phyloP scores from a whole-genome alignment of 92 coral and sea anemone species.

The Virgularia gustaviana region DNA sequence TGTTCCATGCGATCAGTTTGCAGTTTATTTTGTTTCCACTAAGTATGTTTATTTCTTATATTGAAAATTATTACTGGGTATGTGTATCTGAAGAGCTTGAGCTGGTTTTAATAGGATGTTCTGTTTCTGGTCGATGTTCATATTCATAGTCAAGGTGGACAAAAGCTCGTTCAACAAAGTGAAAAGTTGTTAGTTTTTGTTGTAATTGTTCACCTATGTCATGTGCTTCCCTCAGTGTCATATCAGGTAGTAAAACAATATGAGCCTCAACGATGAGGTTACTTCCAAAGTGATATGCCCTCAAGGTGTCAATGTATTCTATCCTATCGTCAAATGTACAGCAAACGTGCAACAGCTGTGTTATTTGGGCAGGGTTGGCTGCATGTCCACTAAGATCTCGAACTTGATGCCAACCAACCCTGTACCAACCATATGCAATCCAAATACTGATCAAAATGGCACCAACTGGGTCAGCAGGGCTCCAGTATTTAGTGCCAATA shows the following conservation, averaged over 20 bases:
- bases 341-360: slow-evolving; percentile 79
- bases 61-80: no score
- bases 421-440: slow-evolving; percentile 86
- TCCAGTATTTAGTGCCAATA: slow-evolving; percentile 82
- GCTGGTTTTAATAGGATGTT: no score
- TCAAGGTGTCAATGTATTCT: slow-evolving; percentile 83
- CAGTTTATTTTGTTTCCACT: no score
- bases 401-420: slow-evolving; percentile 73
- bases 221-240: slow-evolving; percentile 83
- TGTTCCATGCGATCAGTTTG: no score
- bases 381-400: slow-evolving; percentile 75
- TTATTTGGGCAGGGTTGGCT: slow-evolving; percentile 72
- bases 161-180: slow-evolving; percentile 89
- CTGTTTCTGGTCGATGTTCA: slow-evolving; percentile 77
- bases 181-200: slow-evolving; percentile 70
- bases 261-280: slow-evolving; percentile 89
- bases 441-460: slow-evolving; percentile 84
- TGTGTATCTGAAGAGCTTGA: no score
- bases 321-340: slow-evolving; percentile 69
- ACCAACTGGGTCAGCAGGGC: slow-evolving; percentile 82
- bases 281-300: slow-evolving; percentile 92
- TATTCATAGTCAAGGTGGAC: slow-evolving; percentile 95
- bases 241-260: slow-evolving; percentile 80
- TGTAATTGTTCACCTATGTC: slow-evolving; percentile 94
- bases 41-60: no score